Base-by-base conservation (phyloP, 1,140 invertebrate genomes). In the Parasteatoda tepidariorum region DNA sequence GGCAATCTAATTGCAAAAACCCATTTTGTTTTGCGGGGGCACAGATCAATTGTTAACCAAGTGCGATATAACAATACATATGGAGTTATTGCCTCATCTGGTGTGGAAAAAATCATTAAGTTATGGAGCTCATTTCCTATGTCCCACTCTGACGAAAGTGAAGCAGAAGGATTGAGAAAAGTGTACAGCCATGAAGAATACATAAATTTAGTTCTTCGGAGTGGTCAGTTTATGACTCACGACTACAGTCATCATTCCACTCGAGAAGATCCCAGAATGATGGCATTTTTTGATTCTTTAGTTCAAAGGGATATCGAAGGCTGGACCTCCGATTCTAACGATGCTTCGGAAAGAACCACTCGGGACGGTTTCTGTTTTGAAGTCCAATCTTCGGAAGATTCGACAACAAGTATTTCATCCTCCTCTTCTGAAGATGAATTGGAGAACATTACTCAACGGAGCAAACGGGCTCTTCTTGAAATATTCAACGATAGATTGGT, bases 1-100 rank as follows among this genome's bases (percentile, higher is more conserved):
- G 87, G 83, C 31, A 38, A 74, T 11, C 88, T 91, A 91, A 91
- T 94, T 7, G 90, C 92, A 83, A 90, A 92, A 55, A 92, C 95
- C 2, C 95, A 97, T 85, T 92, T 97, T 87, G 92, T 97, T 15
- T 88, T 98, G 2, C 92, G 92, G 84, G 96, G 96, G 0, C 97
- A 98, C 89, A 92, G 97, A 76, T 98, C 96, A 0, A 98, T 98
- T 85, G 96, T 98, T 0, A 98, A 98, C 90, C 96, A 98, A 92
- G 96, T 98, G 54, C 92, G 96, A 6, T 98, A 95, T 87, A 97
- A 97, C 89, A 91, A 92, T 48, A 90, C 93, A 26, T 95, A 94
- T 88, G 94, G 94, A 87, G 89, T 97, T 2, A 92, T 98, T 41
- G 95, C 96, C 3, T 97, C 97, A 0, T 98, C 96, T 0, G 97